A percentile compares a stretch with the other conserved stretches of the same genome.
phyloP scores from a whole-genome alignment of 2,797 vertebrate species.

The Amblyopsis hoosieri region DNA sequence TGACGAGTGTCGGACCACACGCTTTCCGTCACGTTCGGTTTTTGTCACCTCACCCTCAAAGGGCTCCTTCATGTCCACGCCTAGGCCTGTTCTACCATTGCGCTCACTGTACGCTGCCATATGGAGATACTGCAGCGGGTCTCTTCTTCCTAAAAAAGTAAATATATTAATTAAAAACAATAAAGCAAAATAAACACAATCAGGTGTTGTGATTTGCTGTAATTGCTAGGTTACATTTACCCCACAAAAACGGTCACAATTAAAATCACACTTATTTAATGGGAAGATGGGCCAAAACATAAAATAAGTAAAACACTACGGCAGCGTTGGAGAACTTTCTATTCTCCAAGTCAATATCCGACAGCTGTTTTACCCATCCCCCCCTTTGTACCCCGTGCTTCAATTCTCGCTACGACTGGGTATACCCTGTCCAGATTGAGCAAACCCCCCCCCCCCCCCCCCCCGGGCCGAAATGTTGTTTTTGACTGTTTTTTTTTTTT shows the following conservation, averaged over 20 bases:
- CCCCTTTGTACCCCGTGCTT: conserved; percentile 58
- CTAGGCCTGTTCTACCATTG: conserved; percentile 55
- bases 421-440: conserved; percentile 72
- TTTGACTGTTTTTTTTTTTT: conserved; percentile 78
- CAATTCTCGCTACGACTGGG: conserved; percentile 69
- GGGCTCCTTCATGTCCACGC: conserved; percentile 51
- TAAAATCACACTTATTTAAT: background rate
- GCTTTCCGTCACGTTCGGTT: conserved; percentile 57
- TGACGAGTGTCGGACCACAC: conserved; percentile 44
- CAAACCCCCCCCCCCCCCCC: conserved; percentile 47
- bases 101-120: conserved; percentile 71
- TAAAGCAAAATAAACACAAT: conserved; percentile 22
- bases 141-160: conserved; percentile 50
- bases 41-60: conserved; percentile 51
- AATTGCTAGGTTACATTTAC: background rate
- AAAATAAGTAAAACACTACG: background rate
- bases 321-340: conserved; percentile 51
- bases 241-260: background rate
- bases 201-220: conserved; percentile 1
- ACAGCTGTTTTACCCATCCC: conserved; percentile 69
- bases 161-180: conserved; percentile 3
- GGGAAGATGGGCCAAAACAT: background rate
- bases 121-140: conserved; percentile 48
- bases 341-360: conserved; percentile 62
- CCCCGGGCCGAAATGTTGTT: conserved; percentile 60